A percentile compares a stretch with the other conserved stretches of the same genome.
phyloP scores from a whole-genome alignment of 2,113 vertebrate species.

The Tiliqua scincoides region DNA sequence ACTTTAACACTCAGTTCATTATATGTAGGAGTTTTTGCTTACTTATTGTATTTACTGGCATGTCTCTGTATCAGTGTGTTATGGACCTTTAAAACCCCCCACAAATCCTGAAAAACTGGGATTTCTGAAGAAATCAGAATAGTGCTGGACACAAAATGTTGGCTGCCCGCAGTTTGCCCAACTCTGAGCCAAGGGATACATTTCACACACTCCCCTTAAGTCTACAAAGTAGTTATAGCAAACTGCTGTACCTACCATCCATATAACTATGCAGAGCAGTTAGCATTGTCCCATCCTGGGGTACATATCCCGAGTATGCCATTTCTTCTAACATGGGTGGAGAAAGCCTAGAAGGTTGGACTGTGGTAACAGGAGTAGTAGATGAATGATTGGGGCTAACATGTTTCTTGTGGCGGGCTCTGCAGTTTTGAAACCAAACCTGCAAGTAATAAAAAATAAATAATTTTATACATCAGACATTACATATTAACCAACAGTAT shows the following conservation, averaged over 20 bases:
- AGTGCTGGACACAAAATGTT: constrained; percentile 1
- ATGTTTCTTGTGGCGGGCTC: constrained; percentile 96
- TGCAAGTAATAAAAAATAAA: constrained; percentile 53
- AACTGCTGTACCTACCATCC: constrained; percentile 83
- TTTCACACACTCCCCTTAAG: background rate
- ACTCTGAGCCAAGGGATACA: background rate
- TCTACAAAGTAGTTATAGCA: background rate
- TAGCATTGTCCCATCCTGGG: constrained; percentile 88
- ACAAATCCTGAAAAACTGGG: background rate
- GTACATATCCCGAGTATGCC: constrained; percentile 87
- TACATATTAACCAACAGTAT: background rate
- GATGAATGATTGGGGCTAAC: constrained; percentile 90
- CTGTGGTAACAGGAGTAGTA: constrained; percentile 80
- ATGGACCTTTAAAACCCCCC: background rate
- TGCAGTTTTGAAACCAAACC: constrained; percentile 98
- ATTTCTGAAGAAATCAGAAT: background rate
- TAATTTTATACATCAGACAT: background rate
- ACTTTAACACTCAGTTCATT: background rate
- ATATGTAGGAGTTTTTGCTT: background rate
- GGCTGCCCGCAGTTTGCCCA: background rate
- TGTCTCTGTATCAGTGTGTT: background rate
- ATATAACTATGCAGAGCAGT: constrained; percentile 91
- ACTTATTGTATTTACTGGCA: background rate
- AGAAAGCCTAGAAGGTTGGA: constrained; percentile 84
- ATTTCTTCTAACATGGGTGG: constrained; percentile 90